Evolutionary conservation across 2,113 vertebrate species (phyloP).

Genomic region (Azemiops feae): DNA sequence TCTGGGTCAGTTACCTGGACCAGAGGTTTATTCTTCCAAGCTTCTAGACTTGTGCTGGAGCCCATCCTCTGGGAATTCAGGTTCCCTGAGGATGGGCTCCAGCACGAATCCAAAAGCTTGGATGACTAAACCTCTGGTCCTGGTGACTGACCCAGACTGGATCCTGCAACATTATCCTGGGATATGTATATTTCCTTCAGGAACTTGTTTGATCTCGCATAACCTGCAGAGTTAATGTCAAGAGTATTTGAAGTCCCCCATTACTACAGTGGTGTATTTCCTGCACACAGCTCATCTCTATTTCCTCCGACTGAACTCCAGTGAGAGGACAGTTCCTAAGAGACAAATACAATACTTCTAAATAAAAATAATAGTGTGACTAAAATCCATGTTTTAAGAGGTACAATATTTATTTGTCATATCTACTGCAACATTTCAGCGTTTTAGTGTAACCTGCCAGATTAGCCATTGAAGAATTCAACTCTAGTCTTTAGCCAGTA

Average conservation of each 20-base stretch:
- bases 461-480: not conserved
- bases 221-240: not conserved
- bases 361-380: constrained; percentile 35
- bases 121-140: not conserved
- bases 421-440: not conserved
- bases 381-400: not conserved
- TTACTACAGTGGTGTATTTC: not conserved
- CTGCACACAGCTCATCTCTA: not conserved
- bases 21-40: no score
- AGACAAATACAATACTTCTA: not conserved
- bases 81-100: not conserved
- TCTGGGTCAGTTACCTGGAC: not conserved
- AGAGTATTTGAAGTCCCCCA: not conserved
- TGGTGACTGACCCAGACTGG: not conserved
- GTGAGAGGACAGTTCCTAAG: not conserved
- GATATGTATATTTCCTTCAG: not conserved
- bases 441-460: constrained; percentile 13
- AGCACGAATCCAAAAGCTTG: not conserved
- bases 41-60: not conserved
- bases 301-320: not conserved
- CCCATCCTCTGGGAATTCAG: not conserved
- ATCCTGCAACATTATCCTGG: not conserved
- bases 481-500: not conserved
- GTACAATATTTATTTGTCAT: not conserved
- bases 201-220: not conserved